Conservation (phyloP, 2,113 vertebrate species). For the Chamaea fasciata region DNA sequence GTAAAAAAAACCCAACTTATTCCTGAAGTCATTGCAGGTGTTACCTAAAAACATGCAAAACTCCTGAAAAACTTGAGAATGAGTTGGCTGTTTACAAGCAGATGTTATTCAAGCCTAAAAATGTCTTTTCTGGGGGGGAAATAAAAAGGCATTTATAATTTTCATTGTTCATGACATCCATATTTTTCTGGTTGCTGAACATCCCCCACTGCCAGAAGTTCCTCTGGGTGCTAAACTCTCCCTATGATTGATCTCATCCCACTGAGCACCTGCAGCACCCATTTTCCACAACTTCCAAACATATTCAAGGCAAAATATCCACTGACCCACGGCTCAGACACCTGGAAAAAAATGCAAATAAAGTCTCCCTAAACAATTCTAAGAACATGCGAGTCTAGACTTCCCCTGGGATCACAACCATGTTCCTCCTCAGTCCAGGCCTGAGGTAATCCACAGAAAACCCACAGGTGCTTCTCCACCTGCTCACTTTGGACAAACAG, state of each 20-base stretch:
- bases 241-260: accelerated
- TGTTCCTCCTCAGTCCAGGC: not conserved
- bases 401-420: not conserved
- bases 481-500: not conserved
- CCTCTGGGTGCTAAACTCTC: not conserved
- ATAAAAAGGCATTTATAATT: not conserved
- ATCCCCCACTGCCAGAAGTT: not conserved
- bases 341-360: not conserved
- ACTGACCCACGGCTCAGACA: not conserved
- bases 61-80: not conserved
- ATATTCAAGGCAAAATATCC: not conserved
- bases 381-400: not conserved
- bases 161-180: not conserved
- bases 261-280: not conserved
- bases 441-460: not conserved
- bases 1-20: not conserved
- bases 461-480: not conserved
- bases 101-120: not conserved
- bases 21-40: not conserved
- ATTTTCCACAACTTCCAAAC: not conserved
- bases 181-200: not conserved
- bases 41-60: not conserved
- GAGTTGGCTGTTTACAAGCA: not conserved
- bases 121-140: accelerated
- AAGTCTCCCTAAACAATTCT: not conserved